Conservation (phyloP, 2,888 invertebrate genomes). For the Dasypolia templi region DNA sequence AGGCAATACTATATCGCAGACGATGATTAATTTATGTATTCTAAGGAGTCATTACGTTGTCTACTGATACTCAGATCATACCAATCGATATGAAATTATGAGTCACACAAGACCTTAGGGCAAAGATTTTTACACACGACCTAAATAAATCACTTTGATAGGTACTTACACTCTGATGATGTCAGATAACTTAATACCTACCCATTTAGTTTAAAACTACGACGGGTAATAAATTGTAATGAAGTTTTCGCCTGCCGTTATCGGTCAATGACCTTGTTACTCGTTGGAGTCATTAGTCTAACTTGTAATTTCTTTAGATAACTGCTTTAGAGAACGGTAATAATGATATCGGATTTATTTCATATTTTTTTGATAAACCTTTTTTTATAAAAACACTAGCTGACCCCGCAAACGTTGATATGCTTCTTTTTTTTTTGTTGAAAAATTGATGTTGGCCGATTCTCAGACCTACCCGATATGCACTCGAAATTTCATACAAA, state of each 20-base stretch:
- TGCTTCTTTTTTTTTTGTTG: too few species aligned
- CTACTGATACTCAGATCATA: conserved; percentile 33
- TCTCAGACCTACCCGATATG: too few species aligned
- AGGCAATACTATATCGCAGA: conserved; percentile 77
- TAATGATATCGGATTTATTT: background rate
- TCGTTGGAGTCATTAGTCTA: conserved; percentile 37
- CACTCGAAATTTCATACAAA: too few species aligned
- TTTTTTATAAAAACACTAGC: background rate
- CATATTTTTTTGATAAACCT: background rate
- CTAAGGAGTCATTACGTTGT: conserved; percentile 56
- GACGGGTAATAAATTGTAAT: conserved; percentile 12
- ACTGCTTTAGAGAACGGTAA: conserved; percentile 16
- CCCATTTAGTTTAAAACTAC: conserved; percentile 10
- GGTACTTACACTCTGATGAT: background rate
- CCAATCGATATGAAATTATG: conserved; percentile 14
- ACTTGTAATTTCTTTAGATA: conserved; percentile 32
- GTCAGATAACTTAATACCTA: background rate
- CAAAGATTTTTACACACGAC: background rate
- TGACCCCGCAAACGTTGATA: too few species aligned
- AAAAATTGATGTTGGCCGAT: too few species aligned
- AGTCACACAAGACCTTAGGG: conserved; percentile 20
- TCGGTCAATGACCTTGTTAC: conserved; percentile 56
- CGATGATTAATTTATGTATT: conserved; percentile 72
- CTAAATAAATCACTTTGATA: background rate
- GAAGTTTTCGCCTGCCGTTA: conserved; percentile 36